phyloP scores from a whole-genome alignment of 2,888 invertebrate genomes.

The Nycteola revayana region DNA sequence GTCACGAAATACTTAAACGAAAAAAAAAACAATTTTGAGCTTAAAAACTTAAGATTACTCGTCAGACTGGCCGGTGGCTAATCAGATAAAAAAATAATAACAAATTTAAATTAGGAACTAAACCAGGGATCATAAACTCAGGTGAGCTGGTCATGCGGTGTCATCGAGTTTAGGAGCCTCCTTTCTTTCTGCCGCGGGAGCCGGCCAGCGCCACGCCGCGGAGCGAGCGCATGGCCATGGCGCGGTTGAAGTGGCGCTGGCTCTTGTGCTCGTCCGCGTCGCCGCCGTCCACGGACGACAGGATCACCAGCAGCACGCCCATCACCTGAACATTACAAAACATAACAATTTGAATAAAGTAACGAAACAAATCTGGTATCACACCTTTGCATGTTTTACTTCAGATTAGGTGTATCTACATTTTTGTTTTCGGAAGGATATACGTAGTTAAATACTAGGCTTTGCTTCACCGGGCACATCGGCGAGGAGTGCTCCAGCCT shows the following conservation, averaged over 20 bases:
- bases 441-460: no score
- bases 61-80: not conserved
- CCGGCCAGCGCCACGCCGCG: slow-evolving; percentile 77
- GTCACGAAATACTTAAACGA: no score
- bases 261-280: slow-evolving; percentile 84
- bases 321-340: slow-evolving; percentile 88
- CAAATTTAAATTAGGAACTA: slow-evolving; percentile 33
- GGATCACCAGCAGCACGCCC: slow-evolving; percentile 91
- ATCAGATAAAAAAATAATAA: slow-evolving; percentile 18
- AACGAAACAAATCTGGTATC: no score
- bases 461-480: no score
- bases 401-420: no score
- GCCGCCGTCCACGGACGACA: slow-evolving; percentile 86
- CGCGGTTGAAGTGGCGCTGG: slow-evolving; percentile 93
- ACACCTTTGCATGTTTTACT: no score
- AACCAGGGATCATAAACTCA: slow-evolving; percentile 38
- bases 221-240: slow-evolving; percentile 93
- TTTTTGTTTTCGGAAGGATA: no score
- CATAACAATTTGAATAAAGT: no score
- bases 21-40: no score
- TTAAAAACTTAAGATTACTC: not conserved
- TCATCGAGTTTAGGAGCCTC: slow-evolving; percentile 51
- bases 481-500: no score
- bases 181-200: slow-evolving; percentile 68
- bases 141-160: slow-evolving; percentile 25